Conservation (phyloP, 2,113 vertebrate species). For the Lamprologus callipterus region DNA sequence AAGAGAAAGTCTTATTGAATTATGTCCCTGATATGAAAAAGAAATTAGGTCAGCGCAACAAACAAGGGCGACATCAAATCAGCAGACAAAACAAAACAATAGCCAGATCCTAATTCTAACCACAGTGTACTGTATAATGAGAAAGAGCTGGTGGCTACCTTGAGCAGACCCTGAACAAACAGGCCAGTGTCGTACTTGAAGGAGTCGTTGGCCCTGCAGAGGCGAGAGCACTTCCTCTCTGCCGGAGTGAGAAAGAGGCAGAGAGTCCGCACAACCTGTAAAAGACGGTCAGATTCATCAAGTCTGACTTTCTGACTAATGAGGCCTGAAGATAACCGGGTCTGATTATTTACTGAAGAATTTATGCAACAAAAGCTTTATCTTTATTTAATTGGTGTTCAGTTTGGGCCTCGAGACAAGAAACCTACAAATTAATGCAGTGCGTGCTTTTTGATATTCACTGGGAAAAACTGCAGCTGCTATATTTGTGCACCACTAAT, state of each 20-base stretch:
- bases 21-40: neutral
- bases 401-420: neutral
- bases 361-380: neutral
- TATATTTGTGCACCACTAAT: neutral
- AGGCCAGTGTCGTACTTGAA: constrained; percentile 95
- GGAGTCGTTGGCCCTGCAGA: constrained; percentile 81
- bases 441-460: neutral
- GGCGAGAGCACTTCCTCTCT: constrained; percentile 90
- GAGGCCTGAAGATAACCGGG: neutral
- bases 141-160: constrained; percentile 69
- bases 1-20: neutral
- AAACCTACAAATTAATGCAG: neutral
- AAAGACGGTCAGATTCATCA: neutral
- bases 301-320: neutral
- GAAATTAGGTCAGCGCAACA: neutral
- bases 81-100: neutral
- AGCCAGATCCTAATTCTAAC: neutral
- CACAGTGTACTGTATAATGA: neutral
- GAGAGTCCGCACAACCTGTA: constrained; percentile 88
- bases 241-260: constrained; percentile 90
- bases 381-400: neutral
- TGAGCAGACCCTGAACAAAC: constrained; percentile 94
- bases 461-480: neutral
- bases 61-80: neutral
- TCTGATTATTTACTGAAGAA: neutral